Conservation (phyloP, 2,113 vertebrate genomes). For the Lagopus leucura region DNA sequence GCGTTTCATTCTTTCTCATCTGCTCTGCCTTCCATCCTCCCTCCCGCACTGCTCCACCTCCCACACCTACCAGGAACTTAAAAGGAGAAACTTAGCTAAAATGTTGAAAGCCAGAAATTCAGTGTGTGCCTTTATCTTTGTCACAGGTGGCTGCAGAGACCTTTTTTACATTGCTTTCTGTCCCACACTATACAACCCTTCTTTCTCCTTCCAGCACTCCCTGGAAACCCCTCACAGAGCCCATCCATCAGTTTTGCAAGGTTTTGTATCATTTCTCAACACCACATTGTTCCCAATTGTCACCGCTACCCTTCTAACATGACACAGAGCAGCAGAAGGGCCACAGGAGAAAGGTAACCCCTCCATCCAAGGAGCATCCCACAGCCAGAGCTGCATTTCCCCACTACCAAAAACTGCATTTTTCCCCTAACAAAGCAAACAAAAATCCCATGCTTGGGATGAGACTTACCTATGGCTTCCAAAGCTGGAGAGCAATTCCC, state of each 20-base stretch:
- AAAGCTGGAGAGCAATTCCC: rapidly evolving
- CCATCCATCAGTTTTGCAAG: rapidly evolving
- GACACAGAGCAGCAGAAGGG: not conserved
- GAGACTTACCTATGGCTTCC: not conserved
- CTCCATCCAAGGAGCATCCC: not conserved
- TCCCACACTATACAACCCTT: not conserved
- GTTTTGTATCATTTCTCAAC: rapidly evolving
- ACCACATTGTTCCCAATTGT: rapidly evolving
- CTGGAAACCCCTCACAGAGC: rapidly evolving
- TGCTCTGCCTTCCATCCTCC: not conserved
- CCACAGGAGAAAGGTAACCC: not conserved
- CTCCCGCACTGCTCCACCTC: not conserved
- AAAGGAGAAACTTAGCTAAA: not conserved
- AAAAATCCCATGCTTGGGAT: rapidly evolving
- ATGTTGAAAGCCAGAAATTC: rapidly evolving
- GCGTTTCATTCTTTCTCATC: not conserved
- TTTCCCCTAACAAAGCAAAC: not conserved
- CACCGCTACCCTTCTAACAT: not conserved
- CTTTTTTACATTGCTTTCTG: rapidly evolving
- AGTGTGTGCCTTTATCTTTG: rapidly evolving
- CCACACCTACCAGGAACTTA: not conserved
- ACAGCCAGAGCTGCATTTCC: rapidly evolving
- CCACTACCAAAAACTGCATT: rapidly evolving
- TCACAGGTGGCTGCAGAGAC: not conserved
- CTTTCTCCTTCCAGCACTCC: rapidly evolving